A percentile compares a stretch with the other conserved stretches of the same genome.
phyloP scores from a whole-genome alignment of 2,888 invertebrate genomes.

The Gerris lacustris region DNA sequence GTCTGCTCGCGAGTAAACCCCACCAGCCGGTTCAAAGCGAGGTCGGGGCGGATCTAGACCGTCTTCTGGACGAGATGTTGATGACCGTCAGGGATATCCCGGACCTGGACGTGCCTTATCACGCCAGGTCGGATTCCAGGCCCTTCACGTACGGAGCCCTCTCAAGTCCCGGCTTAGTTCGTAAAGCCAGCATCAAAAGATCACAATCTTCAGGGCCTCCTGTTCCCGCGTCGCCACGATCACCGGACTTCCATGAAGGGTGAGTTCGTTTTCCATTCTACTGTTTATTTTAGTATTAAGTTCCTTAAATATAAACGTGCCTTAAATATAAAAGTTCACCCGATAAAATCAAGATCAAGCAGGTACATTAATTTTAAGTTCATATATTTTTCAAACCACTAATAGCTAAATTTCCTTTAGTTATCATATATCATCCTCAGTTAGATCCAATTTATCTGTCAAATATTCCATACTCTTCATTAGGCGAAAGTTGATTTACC shows the following conservation, averaged over 20 bases:
- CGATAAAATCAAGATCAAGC: too few species aligned
- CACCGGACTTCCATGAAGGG: slow-evolving; percentile 42
- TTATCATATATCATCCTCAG: too few species aligned
- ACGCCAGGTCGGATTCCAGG: slow-evolving; percentile 76
- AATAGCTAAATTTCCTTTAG: too few species aligned
- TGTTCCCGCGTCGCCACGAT: slow-evolving; percentile 33
- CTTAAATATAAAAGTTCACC: background rate
- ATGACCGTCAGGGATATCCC: slow-evolving; percentile 72
- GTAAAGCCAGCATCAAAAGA: slow-evolving; percentile 47
- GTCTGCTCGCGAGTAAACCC: slow-evolving; percentile 38
- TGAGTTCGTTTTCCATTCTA: slow-evolving; percentile 34
- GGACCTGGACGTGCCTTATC: slow-evolving; percentile 67
- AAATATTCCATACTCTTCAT: too few species aligned
- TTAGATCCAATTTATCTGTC: too few species aligned
- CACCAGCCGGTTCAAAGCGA: slow-evolving; percentile 40
- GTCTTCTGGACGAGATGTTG: slow-evolving; percentile 73
- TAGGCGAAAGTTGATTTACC: too few species aligned
- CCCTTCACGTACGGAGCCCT: slow-evolving; percentile 80
- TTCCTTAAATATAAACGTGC: slow-evolving; percentile 7
- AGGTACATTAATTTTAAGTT: too few species aligned
- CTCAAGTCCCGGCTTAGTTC: slow-evolving; percentile 70
- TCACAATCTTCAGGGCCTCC: slow-evolving; percentile 17
- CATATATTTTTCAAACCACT: too few species aligned
- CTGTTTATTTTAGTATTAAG: background rate
- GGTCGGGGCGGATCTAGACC: slow-evolving; percentile 54